Percentiles rank a stretch among this genome's conserved stretches.
phyloP scores from a whole-genome alignment of 2,113 vertebrate species.

The Rhinichthys klamathensis region DNA sequence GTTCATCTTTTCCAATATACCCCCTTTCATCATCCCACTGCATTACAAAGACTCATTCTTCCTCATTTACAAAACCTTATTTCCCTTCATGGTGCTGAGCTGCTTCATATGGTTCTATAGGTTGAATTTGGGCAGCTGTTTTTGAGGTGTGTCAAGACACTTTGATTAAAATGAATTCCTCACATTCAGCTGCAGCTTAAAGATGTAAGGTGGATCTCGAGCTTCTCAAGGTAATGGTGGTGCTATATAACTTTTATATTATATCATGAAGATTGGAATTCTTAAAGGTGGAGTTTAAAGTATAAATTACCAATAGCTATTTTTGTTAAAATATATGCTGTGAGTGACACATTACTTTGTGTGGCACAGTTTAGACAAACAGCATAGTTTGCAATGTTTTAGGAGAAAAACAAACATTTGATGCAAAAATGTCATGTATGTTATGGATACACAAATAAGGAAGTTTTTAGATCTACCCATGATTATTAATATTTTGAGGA shows the following conservation, averaged over 20 bases:
- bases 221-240: neutral
- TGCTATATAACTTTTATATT: neutral
- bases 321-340: no score
- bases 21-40: slow-evolving; percentile 25
- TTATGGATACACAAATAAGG: no score
- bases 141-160: slow-evolving; percentile 32
- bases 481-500: no score
- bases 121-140: slow-evolving; percentile 25
- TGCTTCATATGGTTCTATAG: slow-evolving; percentile 45
- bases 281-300: no score
- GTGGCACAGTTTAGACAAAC: no score
- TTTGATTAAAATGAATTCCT: slow-evolving; percentile 47
- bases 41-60: slow-evolving; percentile 49
- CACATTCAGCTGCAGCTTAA: neutral
- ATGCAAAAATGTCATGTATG: no score
- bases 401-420: no score
- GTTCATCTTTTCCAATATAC: slow-evolving; percentile 33
- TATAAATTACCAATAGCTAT: no score
- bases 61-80: slow-evolving; percentile 42
- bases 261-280: no score
- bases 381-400: no score
- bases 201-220: neutral
- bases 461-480: no score
- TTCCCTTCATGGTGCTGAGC: slow-evolving; percentile 35
- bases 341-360: no score